Conservation (phyloP, 2,888 invertebrate genomes). For the Drosophila fungiperda region DNA sequence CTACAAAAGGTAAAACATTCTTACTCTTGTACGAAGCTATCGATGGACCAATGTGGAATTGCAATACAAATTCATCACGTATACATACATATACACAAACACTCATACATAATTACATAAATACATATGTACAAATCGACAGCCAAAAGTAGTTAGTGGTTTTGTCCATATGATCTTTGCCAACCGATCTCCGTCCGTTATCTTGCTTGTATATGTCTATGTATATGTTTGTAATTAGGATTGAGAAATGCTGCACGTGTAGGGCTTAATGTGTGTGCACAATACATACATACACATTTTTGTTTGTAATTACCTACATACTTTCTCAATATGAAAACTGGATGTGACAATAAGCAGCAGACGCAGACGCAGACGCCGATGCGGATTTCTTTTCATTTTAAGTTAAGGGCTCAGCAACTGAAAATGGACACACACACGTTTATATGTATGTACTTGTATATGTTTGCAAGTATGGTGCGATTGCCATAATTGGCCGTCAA, state of each 20-base stretch:
- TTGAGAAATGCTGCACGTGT: conserved; percentile 16
- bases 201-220: background rate
- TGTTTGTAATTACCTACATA: background rate
- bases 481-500: conserved; percentile 29
- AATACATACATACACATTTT: background rate
- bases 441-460: background rate
- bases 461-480: conserved; percentile 5
- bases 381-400: conserved; percentile 47
- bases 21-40: conserved; percentile 1
- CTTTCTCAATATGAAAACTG: conserved; percentile 49
- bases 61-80: background rate
- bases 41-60: background rate
- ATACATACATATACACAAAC: background rate
- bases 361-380: conserved; percentile 12
- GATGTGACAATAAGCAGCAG: conserved; percentile 42
- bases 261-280: background rate
- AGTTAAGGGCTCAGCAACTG: conserved; percentile 39
- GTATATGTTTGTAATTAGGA: background rate
- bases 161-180: conserved; percentile 17
- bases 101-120: background rate
- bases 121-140: conserved; percentile 1
- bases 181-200: conserved; percentile 16
- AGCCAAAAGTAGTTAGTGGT: conserved; percentile 21
- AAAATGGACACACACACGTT: background rate
- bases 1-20: conserved; percentile 8